Conservation (phyloP, 2,113 vertebrate genomes). For the Pandion haliaetus region DNA sequence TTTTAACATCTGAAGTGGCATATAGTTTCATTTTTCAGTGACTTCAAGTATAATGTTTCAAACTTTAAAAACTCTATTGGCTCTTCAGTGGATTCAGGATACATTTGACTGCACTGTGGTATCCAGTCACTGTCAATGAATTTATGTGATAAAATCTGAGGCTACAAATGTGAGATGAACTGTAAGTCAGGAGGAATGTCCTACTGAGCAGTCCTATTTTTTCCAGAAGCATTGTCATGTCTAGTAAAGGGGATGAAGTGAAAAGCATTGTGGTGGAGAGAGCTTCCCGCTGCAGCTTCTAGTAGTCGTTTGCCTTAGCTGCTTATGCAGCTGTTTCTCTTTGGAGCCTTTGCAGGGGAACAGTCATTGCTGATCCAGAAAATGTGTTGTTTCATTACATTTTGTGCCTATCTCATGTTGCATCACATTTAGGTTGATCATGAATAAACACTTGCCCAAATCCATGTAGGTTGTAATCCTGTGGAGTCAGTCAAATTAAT, state of each 20-base stretch:
- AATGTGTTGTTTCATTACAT: constrained; percentile 20
- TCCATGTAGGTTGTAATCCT: background rate
- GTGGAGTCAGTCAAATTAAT: background rate
- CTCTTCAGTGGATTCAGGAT: background rate
- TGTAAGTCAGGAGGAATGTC: background rate
- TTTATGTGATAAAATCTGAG: background rate
- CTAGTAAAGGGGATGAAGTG: background rate
- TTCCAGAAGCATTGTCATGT: background rate
- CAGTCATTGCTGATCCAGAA: constrained; percentile 10
- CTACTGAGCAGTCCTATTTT: background rate
- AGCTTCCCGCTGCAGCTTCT: constrained; percentile 8
- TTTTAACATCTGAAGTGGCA: background rate
- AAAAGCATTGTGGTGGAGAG: background rate
- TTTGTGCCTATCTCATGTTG: background rate
- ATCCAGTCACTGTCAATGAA: background rate
- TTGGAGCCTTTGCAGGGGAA: constrained; percentile 36
- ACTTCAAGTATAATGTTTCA: background rate
- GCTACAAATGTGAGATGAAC: background rate
- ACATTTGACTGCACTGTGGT: background rate
- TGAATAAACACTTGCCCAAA: background rate
- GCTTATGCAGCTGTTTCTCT: constrained; percentile 56
- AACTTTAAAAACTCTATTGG: background rate
- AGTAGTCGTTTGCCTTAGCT: constrained; percentile 19
- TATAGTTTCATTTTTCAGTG: background rate
- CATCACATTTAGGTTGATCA: background rate